These are phyloP conservation scores for Clarias macrocephalus DNA, from an alignment of 2,113 vertebrate genomes.

Conservation along the genomic window DNA sequence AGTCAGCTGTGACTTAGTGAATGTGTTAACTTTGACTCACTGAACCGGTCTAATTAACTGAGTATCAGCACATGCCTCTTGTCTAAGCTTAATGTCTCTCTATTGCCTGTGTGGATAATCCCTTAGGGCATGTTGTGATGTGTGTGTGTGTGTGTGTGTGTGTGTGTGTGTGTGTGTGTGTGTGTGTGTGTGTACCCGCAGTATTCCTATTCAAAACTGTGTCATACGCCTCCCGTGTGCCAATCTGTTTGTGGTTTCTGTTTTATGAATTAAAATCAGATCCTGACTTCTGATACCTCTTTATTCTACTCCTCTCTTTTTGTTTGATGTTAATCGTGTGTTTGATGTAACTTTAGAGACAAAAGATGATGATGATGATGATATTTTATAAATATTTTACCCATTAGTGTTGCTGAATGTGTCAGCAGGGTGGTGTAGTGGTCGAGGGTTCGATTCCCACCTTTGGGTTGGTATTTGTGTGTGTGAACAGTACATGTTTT, in stretches of 20 bases:
- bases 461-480: too few relatives aligned
- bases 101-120: not conserved
- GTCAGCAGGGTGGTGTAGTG: too few relatives aligned
- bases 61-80: not conserved
- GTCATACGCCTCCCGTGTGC: not conserved
- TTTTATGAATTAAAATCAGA: not conserved
- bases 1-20: not conserved
- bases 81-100: not conserved
- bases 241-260: not conserved
- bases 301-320: slow-evolving; percentile 2
- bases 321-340: slow-evolving; percentile 21
- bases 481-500: too few relatives aligned
- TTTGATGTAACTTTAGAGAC: slow-evolving; percentile 14
- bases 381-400: slow-evolving; percentile 44
- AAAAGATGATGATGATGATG: slow-evolving; percentile 8
- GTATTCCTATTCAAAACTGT: not conserved
- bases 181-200: not conserved
- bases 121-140: not conserved
- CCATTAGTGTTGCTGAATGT: not conserved
- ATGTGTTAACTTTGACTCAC: not conserved
- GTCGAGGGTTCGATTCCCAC: too few relatives aligned
- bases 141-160: not conserved
- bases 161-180: not conserved
- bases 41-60: not conserved
- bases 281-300: not conserved